Conservation (phyloP, 2,888 invertebrate genomes). For the Eilema caniola region DNA sequence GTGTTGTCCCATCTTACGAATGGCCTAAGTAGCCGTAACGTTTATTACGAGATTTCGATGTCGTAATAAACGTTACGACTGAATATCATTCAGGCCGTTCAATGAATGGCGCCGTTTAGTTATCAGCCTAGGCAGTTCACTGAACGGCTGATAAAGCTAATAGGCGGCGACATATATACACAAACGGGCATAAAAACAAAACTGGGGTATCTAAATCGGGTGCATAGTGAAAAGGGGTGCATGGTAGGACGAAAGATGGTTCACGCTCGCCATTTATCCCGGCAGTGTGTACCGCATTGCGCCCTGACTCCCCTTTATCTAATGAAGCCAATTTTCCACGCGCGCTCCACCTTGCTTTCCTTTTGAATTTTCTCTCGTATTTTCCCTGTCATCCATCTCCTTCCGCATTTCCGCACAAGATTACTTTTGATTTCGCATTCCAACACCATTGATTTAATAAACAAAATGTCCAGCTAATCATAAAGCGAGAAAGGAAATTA, state of each 20-base stretch:
- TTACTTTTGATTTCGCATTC: slow-evolving; percentile 84
- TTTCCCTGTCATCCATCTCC: slow-evolving; percentile 84
- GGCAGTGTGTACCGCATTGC: slow-evolving; percentile 66
- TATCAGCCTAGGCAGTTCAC: too few relatives aligned
- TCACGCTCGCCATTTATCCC: slow-evolving; percentile 38
- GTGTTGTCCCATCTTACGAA: too few relatives aligned
- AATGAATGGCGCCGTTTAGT: too few relatives aligned
- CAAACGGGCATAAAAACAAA: too few relatives aligned
- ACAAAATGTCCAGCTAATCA: slow-evolving; percentile 53
- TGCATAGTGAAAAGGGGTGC: not conserved
- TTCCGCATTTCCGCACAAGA: slow-evolving; percentile 78
- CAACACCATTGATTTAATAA: slow-evolving; percentile 78
- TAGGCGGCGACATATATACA: too few relatives aligned
- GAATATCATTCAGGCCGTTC: too few relatives aligned
- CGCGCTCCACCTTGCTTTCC: slow-evolving; percentile 80
- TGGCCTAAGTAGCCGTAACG: too few relatives aligned
- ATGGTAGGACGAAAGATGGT: slow-evolving; percentile 3
- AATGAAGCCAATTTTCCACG: slow-evolving; percentile 85
- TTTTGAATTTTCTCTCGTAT: slow-evolving; percentile 83
- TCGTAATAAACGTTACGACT: too few relatives aligned
- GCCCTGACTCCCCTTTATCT: slow-evolving; percentile 70
- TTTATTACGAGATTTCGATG: too few relatives aligned
- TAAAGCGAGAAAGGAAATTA: slow-evolving; percentile 29
- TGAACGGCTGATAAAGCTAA: too few relatives aligned
- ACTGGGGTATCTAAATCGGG: too few relatives aligned